Conservation (phyloP, 2,888 invertebrate species). For the Eupithecia vulgata region DNA sequence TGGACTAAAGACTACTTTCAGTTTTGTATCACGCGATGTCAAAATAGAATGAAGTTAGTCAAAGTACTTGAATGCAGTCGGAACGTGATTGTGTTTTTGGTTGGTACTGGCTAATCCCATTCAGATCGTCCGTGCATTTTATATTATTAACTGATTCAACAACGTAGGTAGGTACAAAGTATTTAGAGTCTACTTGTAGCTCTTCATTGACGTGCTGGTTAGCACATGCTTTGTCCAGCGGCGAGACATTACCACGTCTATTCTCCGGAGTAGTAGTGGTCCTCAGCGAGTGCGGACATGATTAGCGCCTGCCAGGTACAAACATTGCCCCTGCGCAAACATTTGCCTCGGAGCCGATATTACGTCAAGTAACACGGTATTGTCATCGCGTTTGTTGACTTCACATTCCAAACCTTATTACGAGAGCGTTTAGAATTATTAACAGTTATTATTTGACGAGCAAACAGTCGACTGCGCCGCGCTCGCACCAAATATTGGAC, state of each 20-base stretch:
- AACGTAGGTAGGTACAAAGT: neutral
- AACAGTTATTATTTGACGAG: constrained; percentile 45
- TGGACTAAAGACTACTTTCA: too few relatives aligned
- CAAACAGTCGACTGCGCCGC: constrained; percentile 58
- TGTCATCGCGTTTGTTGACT: constrained; percentile 47
- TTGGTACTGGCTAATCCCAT: neutral
- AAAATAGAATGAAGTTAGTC: neutral
- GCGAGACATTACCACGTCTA: constrained; percentile 45
- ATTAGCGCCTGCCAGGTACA: constrained; percentile 53
- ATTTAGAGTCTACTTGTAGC: neutral
- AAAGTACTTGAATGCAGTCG: neutral
- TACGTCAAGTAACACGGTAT: constrained; percentile 62
- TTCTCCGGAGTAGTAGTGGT: constrained; percentile 46
- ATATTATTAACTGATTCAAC: neutral
- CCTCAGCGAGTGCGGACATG: constrained; percentile 54
- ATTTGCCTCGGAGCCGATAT: constrained; percentile 59
- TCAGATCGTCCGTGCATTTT: neutral
- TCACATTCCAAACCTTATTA: constrained; percentile 46
- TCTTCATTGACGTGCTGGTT: neutral
- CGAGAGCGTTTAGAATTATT: constrained; percentile 38
- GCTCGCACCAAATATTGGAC: constrained; percentile 61
- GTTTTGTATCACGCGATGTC: neutral
- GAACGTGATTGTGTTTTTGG: neutral
- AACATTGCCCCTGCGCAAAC: constrained; percentile 43
- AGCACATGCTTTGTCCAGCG: constrained; percentile 33